Evolutionary conservation across 30 jellyfish, hydroid and myxozoan genomes (phyloP).

Genomic region (Pseudorhiza aurosa): DNA sequence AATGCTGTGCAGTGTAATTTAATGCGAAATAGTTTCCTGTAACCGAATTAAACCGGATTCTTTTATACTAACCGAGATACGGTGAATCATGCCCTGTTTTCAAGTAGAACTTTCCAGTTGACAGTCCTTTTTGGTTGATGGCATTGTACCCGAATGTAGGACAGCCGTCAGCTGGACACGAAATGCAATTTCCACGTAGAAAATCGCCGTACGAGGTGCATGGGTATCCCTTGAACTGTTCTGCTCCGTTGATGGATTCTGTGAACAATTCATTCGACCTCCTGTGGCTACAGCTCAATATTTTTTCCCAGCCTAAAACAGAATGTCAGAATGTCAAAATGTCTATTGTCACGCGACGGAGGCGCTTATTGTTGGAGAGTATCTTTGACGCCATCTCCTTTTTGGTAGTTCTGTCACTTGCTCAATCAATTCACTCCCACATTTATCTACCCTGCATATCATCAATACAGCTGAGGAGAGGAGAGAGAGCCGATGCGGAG

Average conservation of each 20-base stretch:
- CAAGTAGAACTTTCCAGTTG: constrained; percentile 49
- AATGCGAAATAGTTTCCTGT: not conserved
- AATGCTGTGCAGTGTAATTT: not conserved
- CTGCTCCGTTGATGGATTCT: constrained; percentile 56
- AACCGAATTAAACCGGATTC: too few relatives aligned
- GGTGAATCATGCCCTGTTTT: constrained; percentile 53
- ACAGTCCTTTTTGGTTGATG: constrained; percentile 12
- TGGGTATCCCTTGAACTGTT: constrained; percentile 32
- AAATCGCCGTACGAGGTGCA: constrained; percentile 55
- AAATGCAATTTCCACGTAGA: constrained; percentile 33
- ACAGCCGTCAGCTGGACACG: constrained; percentile 58
- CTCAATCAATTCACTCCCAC: too few relatives aligned
- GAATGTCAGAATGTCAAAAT: too few relatives aligned
- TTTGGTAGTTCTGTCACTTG: too few relatives aligned
- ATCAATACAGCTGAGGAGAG: too few relatives aligned
- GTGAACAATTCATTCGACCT: constrained; percentile 47
- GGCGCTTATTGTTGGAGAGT: too few relatives aligned
- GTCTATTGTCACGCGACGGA: too few relatives aligned
- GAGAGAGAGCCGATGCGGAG: too few relatives aligned
- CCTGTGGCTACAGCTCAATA: constrained; percentile 80
- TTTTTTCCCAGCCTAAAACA: constrained; percentile 51
- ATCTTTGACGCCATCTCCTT: too few relatives aligned
- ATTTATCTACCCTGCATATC: too few relatives aligned
- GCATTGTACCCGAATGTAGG: constrained; percentile 78
- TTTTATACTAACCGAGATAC: constrained; percentile 61